Conservation (phyloP, 2,113 vertebrate genomes). For the Tautogolabrus adspersus region DNA sequence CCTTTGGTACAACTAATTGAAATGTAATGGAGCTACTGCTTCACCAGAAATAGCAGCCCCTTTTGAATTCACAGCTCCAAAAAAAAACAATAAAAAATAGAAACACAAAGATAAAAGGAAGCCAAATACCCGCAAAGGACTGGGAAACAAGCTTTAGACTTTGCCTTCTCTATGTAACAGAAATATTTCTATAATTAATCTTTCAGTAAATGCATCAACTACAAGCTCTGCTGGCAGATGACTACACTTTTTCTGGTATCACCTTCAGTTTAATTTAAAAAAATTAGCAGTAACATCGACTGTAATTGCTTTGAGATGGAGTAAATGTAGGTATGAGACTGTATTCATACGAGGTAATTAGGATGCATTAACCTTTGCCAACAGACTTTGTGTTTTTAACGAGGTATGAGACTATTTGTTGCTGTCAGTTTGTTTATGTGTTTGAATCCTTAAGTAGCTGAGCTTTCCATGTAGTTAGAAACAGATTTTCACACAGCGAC, state of each 20-base stretch:
- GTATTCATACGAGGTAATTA: neutral
- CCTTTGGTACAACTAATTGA: neutral
- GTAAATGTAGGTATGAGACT: neutral
- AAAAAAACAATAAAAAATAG: neutral
- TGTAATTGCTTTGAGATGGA: conserved; percentile 16
- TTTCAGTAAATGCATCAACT: neutral
- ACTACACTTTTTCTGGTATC: neutral
- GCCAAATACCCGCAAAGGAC: neutral
- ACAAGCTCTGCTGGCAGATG: neutral
- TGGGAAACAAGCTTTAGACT: neutral
- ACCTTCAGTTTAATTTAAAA: neutral
- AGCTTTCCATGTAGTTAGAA: neutral
- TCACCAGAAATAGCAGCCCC: neutral
- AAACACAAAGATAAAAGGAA: neutral
- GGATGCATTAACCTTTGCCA: conserved; percentile 36
- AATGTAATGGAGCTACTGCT: neutral
- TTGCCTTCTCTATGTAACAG: neutral
- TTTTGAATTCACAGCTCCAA: neutral
- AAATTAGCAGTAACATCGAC: neutral
- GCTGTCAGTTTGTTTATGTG: conserved; percentile 17
- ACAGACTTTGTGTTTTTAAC: conserved; percentile 18
- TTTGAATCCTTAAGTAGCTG: neutral
- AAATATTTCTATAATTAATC: neutral
- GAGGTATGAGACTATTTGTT: neutral
- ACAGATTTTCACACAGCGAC: conserved; percentile 4